phyloP scores from a whole-genome alignment of 2,797 vertebrate species.

The Macroramphosus scolopax region DNA sequence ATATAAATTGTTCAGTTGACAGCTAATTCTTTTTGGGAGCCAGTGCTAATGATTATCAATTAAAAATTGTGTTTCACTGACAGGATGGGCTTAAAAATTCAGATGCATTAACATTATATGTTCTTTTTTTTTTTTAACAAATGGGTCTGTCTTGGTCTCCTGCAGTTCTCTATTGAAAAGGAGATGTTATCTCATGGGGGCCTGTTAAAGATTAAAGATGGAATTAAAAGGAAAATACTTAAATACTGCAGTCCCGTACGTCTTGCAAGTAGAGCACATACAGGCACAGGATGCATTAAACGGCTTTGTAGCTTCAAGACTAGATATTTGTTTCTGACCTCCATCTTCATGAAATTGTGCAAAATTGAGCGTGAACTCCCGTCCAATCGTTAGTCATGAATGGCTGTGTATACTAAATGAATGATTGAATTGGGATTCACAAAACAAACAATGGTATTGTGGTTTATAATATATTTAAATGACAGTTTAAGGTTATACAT shows the following conservation, averaged over 20 bases:
- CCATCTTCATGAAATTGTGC: too few relatives aligned
- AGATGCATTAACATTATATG: slow-evolving; percentile 16
- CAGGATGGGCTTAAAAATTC: slow-evolving; percentile 3
- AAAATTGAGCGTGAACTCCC: too few relatives aligned
- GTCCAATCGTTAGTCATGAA: too few relatives aligned
- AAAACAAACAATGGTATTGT: too few relatives aligned
- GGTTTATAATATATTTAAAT: too few relatives aligned
- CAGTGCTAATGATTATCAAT: slow-evolving; percentile 20
- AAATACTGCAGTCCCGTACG: slow-evolving; percentile 40
- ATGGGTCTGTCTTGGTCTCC: slow-evolving; percentile 20
- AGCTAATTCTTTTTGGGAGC: slow-evolving; percentile 5
- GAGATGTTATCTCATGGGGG: slow-evolving; percentile 32
- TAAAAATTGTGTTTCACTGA: neutral
- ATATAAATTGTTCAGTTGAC: slow-evolving; percentile 2
- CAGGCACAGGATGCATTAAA: neutral
- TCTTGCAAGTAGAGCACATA: slow-evolving; percentile 19
- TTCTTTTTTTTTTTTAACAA: slow-evolving; percentile 12
- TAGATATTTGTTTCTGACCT: too few relatives aligned
- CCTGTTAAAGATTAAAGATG: slow-evolving; percentile 21
- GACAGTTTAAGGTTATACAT: too few relatives aligned
- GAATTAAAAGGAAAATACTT: slow-evolving; percentile 57
- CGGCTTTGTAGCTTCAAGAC: too few relatives aligned
- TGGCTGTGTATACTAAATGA: too few relatives aligned
- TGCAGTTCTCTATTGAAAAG: slow-evolving; percentile 21
- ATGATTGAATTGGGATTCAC: too few relatives aligned